Conservation (phyloP, 2,888 invertebrate species). For the Congeria kusceri region DNA sequence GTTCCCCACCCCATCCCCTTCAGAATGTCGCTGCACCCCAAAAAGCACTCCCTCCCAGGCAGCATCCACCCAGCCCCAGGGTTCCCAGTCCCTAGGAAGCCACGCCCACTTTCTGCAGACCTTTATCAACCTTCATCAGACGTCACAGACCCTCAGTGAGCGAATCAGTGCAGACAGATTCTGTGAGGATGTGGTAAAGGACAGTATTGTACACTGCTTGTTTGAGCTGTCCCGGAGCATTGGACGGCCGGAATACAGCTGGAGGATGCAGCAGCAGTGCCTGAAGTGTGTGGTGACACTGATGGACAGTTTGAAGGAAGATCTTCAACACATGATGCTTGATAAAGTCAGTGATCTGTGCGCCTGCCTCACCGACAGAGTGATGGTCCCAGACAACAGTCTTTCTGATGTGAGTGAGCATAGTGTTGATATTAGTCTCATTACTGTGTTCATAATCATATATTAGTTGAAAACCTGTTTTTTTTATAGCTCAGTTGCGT, state of each 20-base stretch:
- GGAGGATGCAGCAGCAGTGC: slow-evolving; percentile 47
- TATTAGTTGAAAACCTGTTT: too few relatives aligned
- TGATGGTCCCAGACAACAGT: too few relatives aligned
- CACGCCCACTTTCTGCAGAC: background rate
- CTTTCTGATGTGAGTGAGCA: too few relatives aligned
- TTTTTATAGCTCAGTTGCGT: too few relatives aligned
- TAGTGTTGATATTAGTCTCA: too few relatives aligned
- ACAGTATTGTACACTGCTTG: slow-evolving; percentile 52
- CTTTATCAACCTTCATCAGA: background rate
- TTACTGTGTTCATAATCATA: too few relatives aligned
- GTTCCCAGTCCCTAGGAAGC: background rate
- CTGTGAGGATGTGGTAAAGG: slow-evolving; percentile 14
- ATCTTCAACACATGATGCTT: background rate
- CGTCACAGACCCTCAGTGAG: background rate
- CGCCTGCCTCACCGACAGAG: background rate
- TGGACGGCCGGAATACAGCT: slow-evolving; percentile 27
- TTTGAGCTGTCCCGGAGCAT: slow-evolving; percentile 22
- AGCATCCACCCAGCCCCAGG: background rate
- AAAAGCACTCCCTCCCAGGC: background rate
- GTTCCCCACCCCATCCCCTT: slow-evolving; percentile 57
- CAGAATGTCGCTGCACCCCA: slow-evolving; percentile 27
- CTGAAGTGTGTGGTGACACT: slow-evolving; percentile 26
- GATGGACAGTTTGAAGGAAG: slow-evolving; percentile 10
- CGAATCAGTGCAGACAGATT: background rate
- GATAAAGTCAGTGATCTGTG: slow-evolving; percentile 18